Percentiles rank a stretch among this genome's conserved stretches.
Evolutionary conservation across 2,797 vertebrate species (phyloP).

Genomic region (Florisuga fusca): DNA sequence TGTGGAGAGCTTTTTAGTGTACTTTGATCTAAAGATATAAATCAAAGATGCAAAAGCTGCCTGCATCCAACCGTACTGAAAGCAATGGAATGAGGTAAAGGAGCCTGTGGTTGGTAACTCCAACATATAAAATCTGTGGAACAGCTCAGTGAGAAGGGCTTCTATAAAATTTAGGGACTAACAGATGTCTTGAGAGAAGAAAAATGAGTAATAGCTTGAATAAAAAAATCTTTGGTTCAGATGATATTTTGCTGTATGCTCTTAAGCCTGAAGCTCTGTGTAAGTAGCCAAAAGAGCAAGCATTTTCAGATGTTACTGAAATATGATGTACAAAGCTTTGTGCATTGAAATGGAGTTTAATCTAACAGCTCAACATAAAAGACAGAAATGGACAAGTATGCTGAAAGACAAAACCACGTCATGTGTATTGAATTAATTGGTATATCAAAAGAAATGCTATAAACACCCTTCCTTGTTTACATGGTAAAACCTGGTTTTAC

Average conservation of each 20-base stretch:
- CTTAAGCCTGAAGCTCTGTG: background rate
- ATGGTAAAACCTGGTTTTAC: background rate
- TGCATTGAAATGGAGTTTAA: background rate
- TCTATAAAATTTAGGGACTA: background rate
- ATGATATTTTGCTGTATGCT: background rate
- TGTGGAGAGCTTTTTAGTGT: background rate
- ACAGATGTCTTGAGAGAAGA: constrained; percentile 21
- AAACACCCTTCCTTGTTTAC: background rate
- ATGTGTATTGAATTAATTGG: background rate
- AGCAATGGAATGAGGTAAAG: background rate
- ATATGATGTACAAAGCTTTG: background rate
- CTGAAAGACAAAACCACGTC: background rate
- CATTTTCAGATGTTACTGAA: background rate
- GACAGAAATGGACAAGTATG: background rate
- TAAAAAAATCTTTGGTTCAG: background rate
- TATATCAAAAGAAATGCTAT: background rate
- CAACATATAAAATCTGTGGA: background rate
- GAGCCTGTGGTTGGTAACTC: background rate
- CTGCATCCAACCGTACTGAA: background rate
- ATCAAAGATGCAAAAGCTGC: background rate
- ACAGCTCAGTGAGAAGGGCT: background rate
- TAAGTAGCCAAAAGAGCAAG: background rate
- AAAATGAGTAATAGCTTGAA: constrained; percentile 25
- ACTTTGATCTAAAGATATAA: background rate
- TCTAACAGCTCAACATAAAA: background rate